Percentiles rank a stretch among this genome's conserved stretches.
These are phyloP conservation scores for Nephrotoma flavescens DNA, from an alignment of 2,888 invertebrate species.

Conservation along the genomic window DNA sequence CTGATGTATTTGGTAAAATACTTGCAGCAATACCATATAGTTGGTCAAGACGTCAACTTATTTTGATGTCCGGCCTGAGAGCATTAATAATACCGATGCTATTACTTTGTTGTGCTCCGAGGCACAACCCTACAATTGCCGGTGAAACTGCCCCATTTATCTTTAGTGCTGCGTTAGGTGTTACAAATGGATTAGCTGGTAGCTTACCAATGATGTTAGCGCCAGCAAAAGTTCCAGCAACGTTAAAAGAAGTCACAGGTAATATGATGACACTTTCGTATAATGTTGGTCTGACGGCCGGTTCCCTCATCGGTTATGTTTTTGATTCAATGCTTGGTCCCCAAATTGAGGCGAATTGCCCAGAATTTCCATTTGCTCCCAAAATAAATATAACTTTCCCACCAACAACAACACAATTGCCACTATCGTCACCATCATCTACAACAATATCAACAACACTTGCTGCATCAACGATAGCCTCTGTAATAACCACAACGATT, in stretches of 20 bases:
- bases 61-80: slow-evolving; percentile 58
- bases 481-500: not conserved
- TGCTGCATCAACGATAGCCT: not conserved
- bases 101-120: slow-evolving; percentile 67
- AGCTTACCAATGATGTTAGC: slow-evolving; percentile 89
- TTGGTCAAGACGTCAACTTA: slow-evolving; percentile 66
- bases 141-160: slow-evolving; percentile 49
- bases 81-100: slow-evolving; percentile 65
- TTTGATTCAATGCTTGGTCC: slow-evolving; percentile 49
- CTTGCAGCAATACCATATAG: slow-evolving; percentile 67
- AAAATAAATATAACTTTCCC: slow-evolving; percentile 1
- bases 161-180: slow-evolving; percentile 54
- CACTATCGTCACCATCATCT: slow-evolving; percentile 27
- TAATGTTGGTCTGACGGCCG: slow-evolving; percentile 71
- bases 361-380: slow-evolving; percentile 24
- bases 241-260: slow-evolving; percentile 79
- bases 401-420: slow-evolving; percentile 16
- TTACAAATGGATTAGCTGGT: slow-evolving; percentile 77
- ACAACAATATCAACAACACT: slow-evolving; percentile 16
- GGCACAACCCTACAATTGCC: slow-evolving; percentile 56
- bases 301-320: slow-evolving; percentile 70
- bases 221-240: slow-evolving; percentile 70
- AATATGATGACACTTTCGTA: slow-evolving; percentile 91
- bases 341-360: slow-evolving; percentile 35
- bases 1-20: slow-evolving; percentile 75